Base-by-base conservation (phyloP, 2,797 vertebrate species). In the Distichodus sexfasciatus region DNA sequence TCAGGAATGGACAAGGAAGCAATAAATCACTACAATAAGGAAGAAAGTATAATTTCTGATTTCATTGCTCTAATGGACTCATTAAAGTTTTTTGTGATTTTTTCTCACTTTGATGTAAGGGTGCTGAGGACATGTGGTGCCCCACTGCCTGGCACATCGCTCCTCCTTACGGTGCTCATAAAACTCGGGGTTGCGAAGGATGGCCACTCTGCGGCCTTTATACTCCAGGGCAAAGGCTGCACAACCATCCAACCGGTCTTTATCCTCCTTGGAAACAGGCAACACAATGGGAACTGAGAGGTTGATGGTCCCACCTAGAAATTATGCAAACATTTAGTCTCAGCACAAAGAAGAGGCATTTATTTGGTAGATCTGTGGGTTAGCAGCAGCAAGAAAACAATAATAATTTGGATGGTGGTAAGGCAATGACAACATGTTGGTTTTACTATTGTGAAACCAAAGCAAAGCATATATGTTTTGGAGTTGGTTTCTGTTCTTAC, bases 151-250 rank as follows among this genome's bases (percentile, higher is more conserved):
- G 23, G 96, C 93, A 2, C 95, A 97, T 21, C 93, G 94, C 19
- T 99, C 97, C 78, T 99, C 97, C 64, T 98, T 98, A 66, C 96
- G 88, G 61, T 98, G 94, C 68, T 86, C 83, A 0, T 92, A 99
- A 87, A 96, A 98, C 78, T 99, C 96, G 0, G 95, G 94, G 72
- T 86, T 85, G 64, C 78, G 85, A 54, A 99, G 83, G 74, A 99
- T 77, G 0, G 97, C 97, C 71, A 98, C 87, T 8, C 75, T 85
- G 0, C 28, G 85, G 5, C 94, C 95, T 0, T 84, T 77, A 12
- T 92, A 91, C 61, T 87, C 83, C 60, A 99, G 85, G 1, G 89
- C 89, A 24, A 99, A 55, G 0, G 93, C 89, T 0, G 82, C 80
- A 3, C 83, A 87, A 55, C 92, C 91, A 0, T 91, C 85, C 82